Conservation (phyloP, 2,797 vertebrate genomes). For the Galagoides demidoff region DNA sequence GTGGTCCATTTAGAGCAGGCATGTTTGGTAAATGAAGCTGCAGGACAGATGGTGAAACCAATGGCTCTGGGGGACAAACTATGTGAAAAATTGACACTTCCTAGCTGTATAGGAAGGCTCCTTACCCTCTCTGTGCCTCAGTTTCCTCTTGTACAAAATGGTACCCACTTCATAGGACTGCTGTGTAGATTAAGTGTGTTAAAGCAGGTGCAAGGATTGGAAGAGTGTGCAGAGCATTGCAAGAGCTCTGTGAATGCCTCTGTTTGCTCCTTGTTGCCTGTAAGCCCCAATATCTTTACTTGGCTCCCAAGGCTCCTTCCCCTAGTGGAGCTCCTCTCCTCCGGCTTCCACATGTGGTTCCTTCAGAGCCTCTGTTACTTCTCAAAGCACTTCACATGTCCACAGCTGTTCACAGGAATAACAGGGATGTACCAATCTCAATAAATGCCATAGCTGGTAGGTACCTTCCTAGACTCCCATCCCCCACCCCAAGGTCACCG, state of each 20-base stretch:
- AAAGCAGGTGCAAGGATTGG: neutral
- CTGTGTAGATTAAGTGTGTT: neutral
- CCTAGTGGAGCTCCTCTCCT: no score
- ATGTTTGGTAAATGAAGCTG: neutral
- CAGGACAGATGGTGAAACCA: neutral
- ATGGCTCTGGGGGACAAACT: neutral
- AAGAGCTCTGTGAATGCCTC: neutral
- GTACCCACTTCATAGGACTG: neutral
- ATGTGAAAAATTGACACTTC: neutral
- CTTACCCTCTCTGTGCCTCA: neutral
- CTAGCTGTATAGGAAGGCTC: neutral
- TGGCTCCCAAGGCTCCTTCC: neutral
- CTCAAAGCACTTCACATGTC: neutral
- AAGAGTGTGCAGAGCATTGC: neutral
- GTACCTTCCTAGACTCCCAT: neutral
- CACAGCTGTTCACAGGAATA: neutral
- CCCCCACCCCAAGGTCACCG: neutral
- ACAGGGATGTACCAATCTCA: neutral
- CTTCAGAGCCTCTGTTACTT: neutral
- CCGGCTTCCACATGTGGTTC: neutral
- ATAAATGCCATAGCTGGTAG: neutral
- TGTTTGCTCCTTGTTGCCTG: neutral
- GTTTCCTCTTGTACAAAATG: neutral
- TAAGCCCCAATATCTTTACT: neutral
- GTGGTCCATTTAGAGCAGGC: neutral